phyloP scores from a whole-genome alignment of 2,113 vertebrate genomes.

The Haemorhous mexicanus region DNA sequence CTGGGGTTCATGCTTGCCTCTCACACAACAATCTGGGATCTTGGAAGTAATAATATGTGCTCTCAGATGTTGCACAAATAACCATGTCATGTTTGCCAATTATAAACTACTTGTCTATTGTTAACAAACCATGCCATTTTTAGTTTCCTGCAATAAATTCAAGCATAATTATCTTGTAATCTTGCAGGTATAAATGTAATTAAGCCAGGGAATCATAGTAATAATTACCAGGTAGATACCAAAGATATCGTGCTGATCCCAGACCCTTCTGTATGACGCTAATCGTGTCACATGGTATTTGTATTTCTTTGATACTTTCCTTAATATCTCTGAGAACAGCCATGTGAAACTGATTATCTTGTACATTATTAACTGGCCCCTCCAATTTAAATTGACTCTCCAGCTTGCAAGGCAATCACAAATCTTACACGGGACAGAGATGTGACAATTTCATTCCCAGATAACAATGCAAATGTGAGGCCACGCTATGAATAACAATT shows the following conservation, averaged over 20 bases:
- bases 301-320: constrained; percentile 14
- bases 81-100: background rate
- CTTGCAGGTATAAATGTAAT: constrained; percentile 24
- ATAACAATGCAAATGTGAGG: constrained; percentile 25
- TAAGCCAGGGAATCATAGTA: background rate
- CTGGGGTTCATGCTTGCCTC: background rate
- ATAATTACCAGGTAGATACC: background rate
- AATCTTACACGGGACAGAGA: background rate
- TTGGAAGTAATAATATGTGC: background rate
- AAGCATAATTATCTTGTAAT: constrained; percentile 30
- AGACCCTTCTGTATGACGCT: background rate
- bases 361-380: background rate
- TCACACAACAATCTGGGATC: background rate
- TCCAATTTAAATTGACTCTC: constrained; percentile 15
- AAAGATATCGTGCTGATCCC: background rate
- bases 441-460: background rate
- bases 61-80: constrained; percentile 19
- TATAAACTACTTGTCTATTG: constrained; percentile 3
- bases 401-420: constrained; percentile 15
- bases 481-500: constrained; percentile 4
- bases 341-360: constrained; percentile 31
- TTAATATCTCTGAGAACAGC: constrained; percentile 2
- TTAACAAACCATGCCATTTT: constrained; percentile 27
- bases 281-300: background rate
- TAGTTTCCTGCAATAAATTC: constrained; percentile 27